Evolutionary conservation across 2,113 vertebrate species (phyloP).

Genomic region (Microcebus griseorufus): DNA sequence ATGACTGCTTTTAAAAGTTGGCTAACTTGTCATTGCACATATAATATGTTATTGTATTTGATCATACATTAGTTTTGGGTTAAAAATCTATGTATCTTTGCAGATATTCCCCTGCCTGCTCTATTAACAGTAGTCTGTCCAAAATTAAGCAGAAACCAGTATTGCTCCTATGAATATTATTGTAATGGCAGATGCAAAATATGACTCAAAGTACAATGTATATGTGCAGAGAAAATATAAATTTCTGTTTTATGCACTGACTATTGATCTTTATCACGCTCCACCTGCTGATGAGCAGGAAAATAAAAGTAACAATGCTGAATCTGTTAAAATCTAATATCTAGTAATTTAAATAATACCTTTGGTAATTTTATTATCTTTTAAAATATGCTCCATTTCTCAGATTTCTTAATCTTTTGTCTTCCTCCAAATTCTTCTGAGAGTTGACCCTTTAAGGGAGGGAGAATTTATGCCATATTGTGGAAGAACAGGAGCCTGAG

Average conservation of each 20-base stretch:
- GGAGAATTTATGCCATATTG: neutral
- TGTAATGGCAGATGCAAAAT: neutral
- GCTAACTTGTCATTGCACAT: neutral
- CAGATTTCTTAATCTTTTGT: neutral
- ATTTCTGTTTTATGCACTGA: neutral
- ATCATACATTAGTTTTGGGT: neutral
- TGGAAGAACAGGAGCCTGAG: neutral
- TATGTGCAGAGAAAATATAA: neutral
- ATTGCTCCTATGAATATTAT: neutral
- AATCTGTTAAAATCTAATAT: neutral
- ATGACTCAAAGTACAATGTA: neutral
- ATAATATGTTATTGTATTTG: neutral
- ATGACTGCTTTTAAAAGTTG: neutral
- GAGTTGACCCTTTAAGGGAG: neutral
- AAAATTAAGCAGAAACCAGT: neutral
- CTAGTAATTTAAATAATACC: neutral
- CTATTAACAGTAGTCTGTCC: neutral
- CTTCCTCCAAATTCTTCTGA: neutral
- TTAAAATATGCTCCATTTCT: neutral
- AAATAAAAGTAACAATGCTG: neutral
- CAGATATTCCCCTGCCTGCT: neutral
- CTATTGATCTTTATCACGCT: neutral
- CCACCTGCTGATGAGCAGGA: neutral
- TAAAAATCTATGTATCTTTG: neutral
- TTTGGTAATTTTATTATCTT: neutral